phyloP scores from a whole-genome alignment of 2,113 vertebrate species.

The Gracilinanus agilis region DNA sequence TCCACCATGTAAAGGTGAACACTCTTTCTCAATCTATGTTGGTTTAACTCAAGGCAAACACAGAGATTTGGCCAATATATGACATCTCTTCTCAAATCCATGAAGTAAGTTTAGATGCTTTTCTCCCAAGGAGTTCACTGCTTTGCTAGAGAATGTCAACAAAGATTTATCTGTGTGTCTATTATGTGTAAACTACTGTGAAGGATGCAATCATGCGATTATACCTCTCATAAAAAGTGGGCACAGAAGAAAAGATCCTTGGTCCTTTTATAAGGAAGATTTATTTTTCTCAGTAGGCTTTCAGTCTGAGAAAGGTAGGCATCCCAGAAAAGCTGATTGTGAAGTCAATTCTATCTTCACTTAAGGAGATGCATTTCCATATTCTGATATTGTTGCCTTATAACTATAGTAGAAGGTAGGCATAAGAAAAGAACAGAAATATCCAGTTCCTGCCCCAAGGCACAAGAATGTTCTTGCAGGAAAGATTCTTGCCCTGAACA shows the following conservation, averaged over 20 bases:
- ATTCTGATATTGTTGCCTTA: background rate
- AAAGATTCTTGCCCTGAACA: background rate
- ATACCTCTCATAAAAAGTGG: background rate
- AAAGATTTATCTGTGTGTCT: constrained; percentile 36
- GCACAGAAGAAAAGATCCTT: constrained; percentile 29
- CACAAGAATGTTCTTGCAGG: background rate
- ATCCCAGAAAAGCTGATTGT: constrained; percentile 44
- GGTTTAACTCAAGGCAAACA: background rate
- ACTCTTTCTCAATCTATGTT: background rate
- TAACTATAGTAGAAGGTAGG: background rate
- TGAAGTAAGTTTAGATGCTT: background rate
- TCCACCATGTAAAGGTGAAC: background rate
- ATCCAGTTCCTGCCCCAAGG: constrained; percentile 6
- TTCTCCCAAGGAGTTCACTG: constrained; percentile 46
- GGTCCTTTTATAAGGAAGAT: background rate
- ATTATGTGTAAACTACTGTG: constrained; percentile 27
- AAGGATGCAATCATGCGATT: background rate
- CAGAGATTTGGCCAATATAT: background rate
- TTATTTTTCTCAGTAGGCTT: background rate
- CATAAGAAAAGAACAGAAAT: constrained; percentile 12
- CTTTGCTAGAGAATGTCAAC: constrained; percentile 14
- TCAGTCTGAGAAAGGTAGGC: constrained; percentile 31
- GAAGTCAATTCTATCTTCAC: constrained; percentile 39
- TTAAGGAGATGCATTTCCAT: constrained; percentile 2
- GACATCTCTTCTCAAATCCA: background rate